phyloP scores from a whole-genome alignment of 1,140 invertebrate species.

The Habropoda laboriosa region DNA sequence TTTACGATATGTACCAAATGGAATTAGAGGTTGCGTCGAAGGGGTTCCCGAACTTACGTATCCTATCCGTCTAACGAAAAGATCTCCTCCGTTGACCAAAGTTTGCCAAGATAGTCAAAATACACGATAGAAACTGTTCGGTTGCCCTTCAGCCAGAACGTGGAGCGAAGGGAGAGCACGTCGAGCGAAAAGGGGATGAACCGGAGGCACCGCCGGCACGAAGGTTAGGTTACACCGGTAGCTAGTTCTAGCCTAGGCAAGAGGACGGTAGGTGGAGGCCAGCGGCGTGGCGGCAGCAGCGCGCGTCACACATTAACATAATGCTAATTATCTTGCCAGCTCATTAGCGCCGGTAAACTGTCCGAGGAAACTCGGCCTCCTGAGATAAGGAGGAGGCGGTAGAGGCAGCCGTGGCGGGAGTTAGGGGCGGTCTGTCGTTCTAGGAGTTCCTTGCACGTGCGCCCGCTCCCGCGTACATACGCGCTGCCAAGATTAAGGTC shows the following conservation, averaged over 20 bases:
- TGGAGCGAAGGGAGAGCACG: neutral
- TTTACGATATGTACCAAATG: slow-evolving; percentile 18
- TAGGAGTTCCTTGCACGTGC: slow-evolving; percentile 56
- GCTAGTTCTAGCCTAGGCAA: slow-evolving; percentile 70
- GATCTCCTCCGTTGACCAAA: neutral
- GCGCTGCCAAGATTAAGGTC: slow-evolving; percentile 59
- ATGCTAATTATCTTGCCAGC: slow-evolving; percentile 82
- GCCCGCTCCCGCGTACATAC: neutral
- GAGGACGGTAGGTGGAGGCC: slow-evolving; percentile 53
- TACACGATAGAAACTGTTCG: slow-evolving; percentile 66
- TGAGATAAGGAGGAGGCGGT: slow-evolving; percentile 68
- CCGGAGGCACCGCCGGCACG: slow-evolving; percentile 57
- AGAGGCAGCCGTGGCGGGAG: slow-evolving; percentile 49
- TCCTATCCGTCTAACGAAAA: neutral
- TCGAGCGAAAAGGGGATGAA: slow-evolving; percentile 29
- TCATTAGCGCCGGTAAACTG: slow-evolving; percentile 82
- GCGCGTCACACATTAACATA: slow-evolving; percentile 81
- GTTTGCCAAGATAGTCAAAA: slow-evolving; percentile 65
- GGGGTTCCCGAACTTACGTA: neutral
- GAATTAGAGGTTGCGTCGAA: neutral
- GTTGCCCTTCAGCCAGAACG: slow-evolving; percentile 14
- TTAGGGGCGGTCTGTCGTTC: slow-evolving; percentile 55
- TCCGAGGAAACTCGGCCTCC: slow-evolving; percentile 78
- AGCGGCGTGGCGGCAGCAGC: slow-evolving; percentile 36
- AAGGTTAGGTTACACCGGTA: slow-evolving; percentile 74